phyloP scores from a whole-genome alignment of 2,888 invertebrate species.

The Lasioglossum vierecki region DNA sequence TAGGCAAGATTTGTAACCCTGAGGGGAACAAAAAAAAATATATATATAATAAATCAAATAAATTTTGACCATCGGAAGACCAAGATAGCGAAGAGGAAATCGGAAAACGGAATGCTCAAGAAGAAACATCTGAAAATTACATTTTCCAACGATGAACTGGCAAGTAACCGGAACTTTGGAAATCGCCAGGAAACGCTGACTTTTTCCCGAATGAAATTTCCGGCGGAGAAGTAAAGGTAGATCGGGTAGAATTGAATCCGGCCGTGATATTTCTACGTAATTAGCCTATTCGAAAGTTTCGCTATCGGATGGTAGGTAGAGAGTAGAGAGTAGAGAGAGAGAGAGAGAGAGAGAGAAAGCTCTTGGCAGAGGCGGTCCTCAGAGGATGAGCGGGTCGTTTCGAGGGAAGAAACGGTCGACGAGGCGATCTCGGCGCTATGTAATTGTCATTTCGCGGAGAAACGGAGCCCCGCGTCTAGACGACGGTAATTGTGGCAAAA shows the following conservation, averaged over 20 bases:
- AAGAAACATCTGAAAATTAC: background rate
- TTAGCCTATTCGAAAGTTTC: constrained; percentile 18
- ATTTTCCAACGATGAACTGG: background rate
- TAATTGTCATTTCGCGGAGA: constrained; percentile 77
- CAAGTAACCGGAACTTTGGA: background rate
- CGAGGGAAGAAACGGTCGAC: constrained; percentile 53
- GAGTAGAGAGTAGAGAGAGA: background rate
- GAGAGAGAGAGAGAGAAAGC: constrained; percentile 7
- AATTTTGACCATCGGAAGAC: too few relatives aligned
- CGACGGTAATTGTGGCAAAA: constrained; percentile 76
- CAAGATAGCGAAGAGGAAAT: too few relatives aligned
- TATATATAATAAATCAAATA: too few relatives aligned
- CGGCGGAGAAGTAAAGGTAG: background rate
- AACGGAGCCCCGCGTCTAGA: constrained; percentile 75
- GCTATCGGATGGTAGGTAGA: background rate
- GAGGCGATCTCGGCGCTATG: constrained; percentile 63
- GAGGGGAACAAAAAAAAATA: too few relatives aligned
- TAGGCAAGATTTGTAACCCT: too few relatives aligned
- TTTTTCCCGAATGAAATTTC: background rate
- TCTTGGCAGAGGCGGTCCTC: constrained; percentile 38
- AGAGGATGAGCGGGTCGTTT: constrained; percentile 43
- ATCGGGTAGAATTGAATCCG: background rate
- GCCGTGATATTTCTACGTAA: background rate
- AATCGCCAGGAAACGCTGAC: background rate
- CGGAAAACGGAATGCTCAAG: background rate